Conservation (phyloP, 2,113 vertebrate genomes). For the Zapornia atra region DNA sequence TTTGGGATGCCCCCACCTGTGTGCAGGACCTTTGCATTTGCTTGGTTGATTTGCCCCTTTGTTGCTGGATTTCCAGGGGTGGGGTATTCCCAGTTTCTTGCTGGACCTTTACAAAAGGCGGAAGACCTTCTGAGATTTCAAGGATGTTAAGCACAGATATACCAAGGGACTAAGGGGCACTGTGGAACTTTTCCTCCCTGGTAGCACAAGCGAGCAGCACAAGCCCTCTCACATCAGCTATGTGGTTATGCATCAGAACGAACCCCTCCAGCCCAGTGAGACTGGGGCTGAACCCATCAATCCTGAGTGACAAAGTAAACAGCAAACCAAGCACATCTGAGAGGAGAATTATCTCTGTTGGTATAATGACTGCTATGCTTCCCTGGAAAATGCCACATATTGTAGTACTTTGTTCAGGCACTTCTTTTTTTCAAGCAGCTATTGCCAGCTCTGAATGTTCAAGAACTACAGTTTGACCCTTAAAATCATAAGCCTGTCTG, state of each 20-base stretch:
- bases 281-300: not conserved
- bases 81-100: not conserved
- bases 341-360: not conserved
- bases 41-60: not conserved
- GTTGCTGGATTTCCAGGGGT: not conserved
- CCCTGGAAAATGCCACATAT: constrained; percentile 8
- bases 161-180: not conserved
- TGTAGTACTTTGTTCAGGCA: not conserved
- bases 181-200: not conserved
- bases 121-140: not conserved
- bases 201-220: not conserved
- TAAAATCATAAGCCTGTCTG: constrained; percentile 24
- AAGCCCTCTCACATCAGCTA: not conserved
- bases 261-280: not conserved
- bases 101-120: not conserved
- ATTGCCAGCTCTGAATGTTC: constrained; percentile 32
- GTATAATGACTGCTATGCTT: not conserved
- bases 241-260: accelerated
- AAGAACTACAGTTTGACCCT: constrained; percentile 39
- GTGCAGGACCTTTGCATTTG: not conserved
- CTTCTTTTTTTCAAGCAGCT: not conserved
- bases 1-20: too few relatives aligned
- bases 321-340: not conserved
- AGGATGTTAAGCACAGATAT: not conserved
- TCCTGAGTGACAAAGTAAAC: not conserved